Base-by-base conservation (phyloP, 2,888 invertebrate species). In the Danaus chrysippus region DNA sequence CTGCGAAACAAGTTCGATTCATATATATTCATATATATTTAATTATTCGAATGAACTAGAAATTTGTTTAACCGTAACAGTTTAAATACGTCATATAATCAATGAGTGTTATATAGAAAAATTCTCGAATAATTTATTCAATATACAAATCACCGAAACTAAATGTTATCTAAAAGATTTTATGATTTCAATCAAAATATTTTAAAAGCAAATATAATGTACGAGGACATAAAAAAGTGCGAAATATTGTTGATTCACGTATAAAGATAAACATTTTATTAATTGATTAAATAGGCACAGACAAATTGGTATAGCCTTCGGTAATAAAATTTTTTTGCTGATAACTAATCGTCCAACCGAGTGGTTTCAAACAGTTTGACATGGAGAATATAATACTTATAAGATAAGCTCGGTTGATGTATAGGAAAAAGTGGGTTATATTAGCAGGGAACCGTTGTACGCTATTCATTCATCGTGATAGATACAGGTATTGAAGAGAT, bases 1-100 rank as follows among this genome's bases (percentile, higher is more conserved):
- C 64, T 66, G 49, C 13, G 53, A 63, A 54, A 58, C 53, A 54
- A 55, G 44, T 57, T 54, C 13, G 15, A 52, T 17, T 17, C 54
- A 53, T n/a, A 53, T 61, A 17, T 8, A 56, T 53, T 9, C 41
- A 17, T 44, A 34, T 44, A 8, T 13, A 42, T 15, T 43, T 42
- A 56, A 43, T 15, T 49, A 10, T 49, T 49, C 9, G 49, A 17
- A 17, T 17, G 15, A 17, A 15, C 17, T 8, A 49, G 49, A 49
- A 10, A 17, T 10, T 49, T 17, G 17, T 17, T 13, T 49, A 49
- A 49, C n/a, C 11, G 10, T 49, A 17, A 49, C 23, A 34, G 23
- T 34, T 34, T 34, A 1, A 34, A 34, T 34, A 34, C 23, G 23
- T 34, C 23, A 34, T 34, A 34, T 34, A 34, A 34, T 34, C 23